A percentile compares a stretch with the other conserved stretches of the same genome.
These are phyloP conservation scores for Metopolophium dirhodum DNA, from an alignment of 1,140 invertebrate species.

Conservation along the genomic window DNA sequence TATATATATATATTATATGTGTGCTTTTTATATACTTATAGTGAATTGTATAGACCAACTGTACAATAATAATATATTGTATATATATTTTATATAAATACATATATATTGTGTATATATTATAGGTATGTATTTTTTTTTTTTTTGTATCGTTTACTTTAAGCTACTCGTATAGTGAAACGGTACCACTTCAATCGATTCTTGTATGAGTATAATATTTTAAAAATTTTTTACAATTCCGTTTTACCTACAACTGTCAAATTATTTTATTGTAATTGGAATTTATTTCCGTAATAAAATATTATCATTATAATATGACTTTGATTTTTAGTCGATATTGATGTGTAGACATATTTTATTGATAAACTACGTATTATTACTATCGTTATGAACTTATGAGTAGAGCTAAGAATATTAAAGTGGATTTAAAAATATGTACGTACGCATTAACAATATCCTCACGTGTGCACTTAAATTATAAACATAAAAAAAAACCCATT, in stretches of 20 bases:
- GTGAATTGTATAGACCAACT: not conserved
- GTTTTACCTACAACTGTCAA: not conserved
- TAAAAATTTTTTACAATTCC: not conserved
- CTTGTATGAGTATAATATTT: not conserved
- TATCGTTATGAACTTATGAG: not conserved
- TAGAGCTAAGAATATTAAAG: not conserved
- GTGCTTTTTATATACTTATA: not conserved
- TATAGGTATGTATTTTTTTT: too few relatives aligned
- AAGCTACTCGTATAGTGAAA: not conserved
- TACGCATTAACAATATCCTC: not conserved
- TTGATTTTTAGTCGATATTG: not conserved
- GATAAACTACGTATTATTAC: not conserved
- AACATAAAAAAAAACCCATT: not conserved
- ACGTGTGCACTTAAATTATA: not conserved
- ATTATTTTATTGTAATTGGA: not conserved
- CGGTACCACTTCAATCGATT: not conserved
- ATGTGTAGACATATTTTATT: not conserved
- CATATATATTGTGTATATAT: not conserved
- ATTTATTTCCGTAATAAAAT: not conserved
- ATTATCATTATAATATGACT: not conserved
- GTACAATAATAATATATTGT: not conserved
- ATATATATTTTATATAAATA: not conserved
- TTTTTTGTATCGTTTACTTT: not conserved
- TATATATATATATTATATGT: not conserved
- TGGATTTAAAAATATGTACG: too few relatives aligned